Base-by-base conservation (phyloP, 2,888 invertebrate genomes). In the Agonopterix alstromeriana region DNA sequence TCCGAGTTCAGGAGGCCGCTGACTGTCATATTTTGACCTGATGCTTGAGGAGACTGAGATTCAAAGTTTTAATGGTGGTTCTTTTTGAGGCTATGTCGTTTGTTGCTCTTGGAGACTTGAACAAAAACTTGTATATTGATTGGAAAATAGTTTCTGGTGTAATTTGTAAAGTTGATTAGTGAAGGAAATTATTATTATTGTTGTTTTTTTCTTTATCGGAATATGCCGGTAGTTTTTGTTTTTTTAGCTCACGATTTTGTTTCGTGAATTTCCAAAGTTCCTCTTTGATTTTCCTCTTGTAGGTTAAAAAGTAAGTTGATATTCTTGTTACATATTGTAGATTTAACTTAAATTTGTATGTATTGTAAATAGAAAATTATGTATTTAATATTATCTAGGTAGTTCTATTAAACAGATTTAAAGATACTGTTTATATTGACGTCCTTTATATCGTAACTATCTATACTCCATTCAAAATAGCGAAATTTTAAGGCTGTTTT, bases 1-100 rank as follows among this genome's bases (percentile, higher is more conserved):
- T 87, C 91, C 43, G 94, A 94, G 73, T 94, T 94, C 73, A 85
- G 94, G 62, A 89, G 94, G 71, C 94, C 94, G 1, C 79, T 94
- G 11, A 93, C 94, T 45, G 94, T 94, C 63, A 93, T 94, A 91
- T 94, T 94, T 90, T 95, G 94, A 94, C 94, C 93, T 90, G 93
- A 93, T 69, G 70, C 27, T 46, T 17, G 45, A 40, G 17, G 10
- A 9, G 10, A 38, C 38, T 38, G 38, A 38, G 38, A n/a, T 38
- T 38, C 38, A 38, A n/a, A 3, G 38, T 38, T 38, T 38, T 38
- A n/a, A 10, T 27, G 27, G 27, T 27, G 38, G 9, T 38, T 38
- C 38, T 38, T 9, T 38, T 38, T n/a, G 43, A 43, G 43, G 43
- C 43, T 43, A 43, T 9, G 38, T 4, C 9, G 53, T 48, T 52